Percentiles rank a stretch among this genome's conserved stretches.
These are phyloP conservation scores for Saccostrea glomerata DNA, from an alignment of 1,140 invertebrate species.

Conservation along the genomic window DNA sequence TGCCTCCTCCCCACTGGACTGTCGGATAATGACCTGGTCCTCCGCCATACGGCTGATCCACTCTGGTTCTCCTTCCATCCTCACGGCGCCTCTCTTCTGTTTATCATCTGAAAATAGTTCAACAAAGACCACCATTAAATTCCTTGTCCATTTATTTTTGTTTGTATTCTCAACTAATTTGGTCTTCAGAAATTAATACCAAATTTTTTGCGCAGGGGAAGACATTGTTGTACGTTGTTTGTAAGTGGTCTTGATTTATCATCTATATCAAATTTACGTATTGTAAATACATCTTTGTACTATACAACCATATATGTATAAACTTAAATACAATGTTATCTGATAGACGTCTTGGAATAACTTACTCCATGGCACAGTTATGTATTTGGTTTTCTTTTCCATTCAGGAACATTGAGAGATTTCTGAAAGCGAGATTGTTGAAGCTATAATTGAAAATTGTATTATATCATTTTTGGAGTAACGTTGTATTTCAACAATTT, in stretches of 20 bases:
- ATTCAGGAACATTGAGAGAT: not conserved
- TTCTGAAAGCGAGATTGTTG: constrained; percentile 9
- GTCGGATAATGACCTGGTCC: constrained; percentile 3
- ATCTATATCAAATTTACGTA: not conserved
- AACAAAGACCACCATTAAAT: not conserved
- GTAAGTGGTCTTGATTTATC: not conserved
- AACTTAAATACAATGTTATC: not conserved
- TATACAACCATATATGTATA: not conserved
- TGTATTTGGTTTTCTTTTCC: not conserved
- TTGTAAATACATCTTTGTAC: not conserved
- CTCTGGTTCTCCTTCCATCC: not conserved
- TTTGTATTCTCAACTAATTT: too few relatives aligned
- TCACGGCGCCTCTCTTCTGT: not conserved
- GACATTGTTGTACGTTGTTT: not conserved
- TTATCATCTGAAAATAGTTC: not conserved
- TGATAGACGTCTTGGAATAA: not conserved
- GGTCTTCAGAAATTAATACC: too few relatives aligned
- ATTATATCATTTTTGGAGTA: too few relatives aligned
- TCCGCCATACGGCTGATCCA: constrained; percentile 14
- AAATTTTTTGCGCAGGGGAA: too few relatives aligned
- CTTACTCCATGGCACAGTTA: constrained; percentile 23
- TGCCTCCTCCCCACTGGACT: constrained; percentile 8
- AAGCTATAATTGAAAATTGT: not conserved
- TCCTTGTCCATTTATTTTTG: not conserved
- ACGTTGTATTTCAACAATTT: too few relatives aligned